phyloP scores from a whole-genome alignment of 2,888 invertebrate genomes.

The Rhorus exstirpatorius region DNA sequence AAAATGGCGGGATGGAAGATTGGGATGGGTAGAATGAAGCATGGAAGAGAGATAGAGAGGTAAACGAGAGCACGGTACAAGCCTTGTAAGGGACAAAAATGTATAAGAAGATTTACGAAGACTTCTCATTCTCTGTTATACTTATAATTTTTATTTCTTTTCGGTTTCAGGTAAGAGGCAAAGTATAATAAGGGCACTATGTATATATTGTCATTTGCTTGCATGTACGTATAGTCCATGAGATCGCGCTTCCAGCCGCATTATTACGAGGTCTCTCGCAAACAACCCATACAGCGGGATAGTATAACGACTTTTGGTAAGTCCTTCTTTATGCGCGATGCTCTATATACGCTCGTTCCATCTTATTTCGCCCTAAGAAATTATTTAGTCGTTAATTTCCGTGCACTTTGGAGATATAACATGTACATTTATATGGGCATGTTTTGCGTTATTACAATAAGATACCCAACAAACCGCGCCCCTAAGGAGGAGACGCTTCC shows the following conservation, averaged over 20 bases:
- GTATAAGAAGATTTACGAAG: slow-evolving; percentile 54
- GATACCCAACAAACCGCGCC: slow-evolving; percentile 33
- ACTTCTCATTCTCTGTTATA: slow-evolving; percentile 17
- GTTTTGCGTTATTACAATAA: slow-evolving; percentile 35
- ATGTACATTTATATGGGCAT: neutral
- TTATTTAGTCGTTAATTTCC: slow-evolving; percentile 66
- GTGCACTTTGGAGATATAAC: slow-evolving; percentile 7
- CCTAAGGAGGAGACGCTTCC: slow-evolving; percentile 40
- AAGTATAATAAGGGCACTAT: slow-evolving; percentile 59
- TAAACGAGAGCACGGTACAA: slow-evolving; percentile 42
- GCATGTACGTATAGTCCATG: slow-evolving; percentile 33
- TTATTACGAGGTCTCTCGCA: slow-evolving; percentile 47
- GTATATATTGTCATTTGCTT: neutral
- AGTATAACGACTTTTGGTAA: slow-evolving; percentile 64
- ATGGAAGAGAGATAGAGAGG: slow-evolving; percentile 27
- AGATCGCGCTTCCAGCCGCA: slow-evolving; percentile 37
- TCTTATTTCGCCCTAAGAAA: slow-evolving; percentile 56
- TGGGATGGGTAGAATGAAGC: slow-evolving; percentile 7
- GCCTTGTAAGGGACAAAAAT: slow-evolving; percentile 43
- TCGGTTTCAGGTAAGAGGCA: slow-evolving; percentile 68
- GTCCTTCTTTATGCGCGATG: slow-evolving; percentile 46
- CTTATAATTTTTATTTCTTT: slow-evolving; percentile 61
- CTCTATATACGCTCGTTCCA: slow-evolving; percentile 8
- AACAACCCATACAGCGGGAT: neutral
- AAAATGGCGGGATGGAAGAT: slow-evolving; percentile 22